Percentiles rank a stretch among this genome's conserved stretches.
Evolutionary conservation across 2,113 vertebrate genomes (phyloP).

Genomic region (Oenanthe melanoleuca): DNA sequence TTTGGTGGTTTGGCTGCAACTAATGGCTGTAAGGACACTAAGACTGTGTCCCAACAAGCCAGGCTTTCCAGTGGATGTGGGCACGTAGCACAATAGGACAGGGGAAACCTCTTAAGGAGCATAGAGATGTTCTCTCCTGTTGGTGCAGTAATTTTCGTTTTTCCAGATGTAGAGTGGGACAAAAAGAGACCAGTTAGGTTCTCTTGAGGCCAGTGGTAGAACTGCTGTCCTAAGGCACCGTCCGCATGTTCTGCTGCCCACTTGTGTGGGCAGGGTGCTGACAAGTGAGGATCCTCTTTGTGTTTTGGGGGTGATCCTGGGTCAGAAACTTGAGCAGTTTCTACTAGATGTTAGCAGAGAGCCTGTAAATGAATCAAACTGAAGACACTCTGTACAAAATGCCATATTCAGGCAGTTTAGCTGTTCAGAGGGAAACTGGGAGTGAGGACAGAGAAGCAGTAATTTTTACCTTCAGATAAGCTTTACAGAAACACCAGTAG

Average conservation of each 20-base stretch:
- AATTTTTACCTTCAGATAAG: background rate
- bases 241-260: background rate
- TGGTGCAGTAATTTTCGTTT: background rate
- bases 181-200: background rate
- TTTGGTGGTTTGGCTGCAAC: background rate
- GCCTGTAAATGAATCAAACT: background rate
- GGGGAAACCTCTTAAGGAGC: background rate
- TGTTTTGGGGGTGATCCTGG: background rate
- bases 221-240: background rate
- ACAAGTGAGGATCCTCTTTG: background rate
- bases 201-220: background rate
- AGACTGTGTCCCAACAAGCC: background rate
- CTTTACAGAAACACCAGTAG: background rate
- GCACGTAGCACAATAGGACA: background rate
- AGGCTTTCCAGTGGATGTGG: background rate
- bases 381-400: background rate
- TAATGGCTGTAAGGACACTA: background rate
- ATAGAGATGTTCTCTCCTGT: background rate
- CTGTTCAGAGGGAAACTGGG: background rate
- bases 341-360: background rate
- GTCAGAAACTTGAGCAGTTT: background rate
- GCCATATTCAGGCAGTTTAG: background rate
- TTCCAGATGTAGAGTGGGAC: background rate
- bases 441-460: background rate
- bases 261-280: rapidly evolving